Evolutionary conservation across 1,140 invertebrate genomes (phyloP), one percentile per base, ranked within the genome.

Genomic region (Andricus grossulariae): DNA sequence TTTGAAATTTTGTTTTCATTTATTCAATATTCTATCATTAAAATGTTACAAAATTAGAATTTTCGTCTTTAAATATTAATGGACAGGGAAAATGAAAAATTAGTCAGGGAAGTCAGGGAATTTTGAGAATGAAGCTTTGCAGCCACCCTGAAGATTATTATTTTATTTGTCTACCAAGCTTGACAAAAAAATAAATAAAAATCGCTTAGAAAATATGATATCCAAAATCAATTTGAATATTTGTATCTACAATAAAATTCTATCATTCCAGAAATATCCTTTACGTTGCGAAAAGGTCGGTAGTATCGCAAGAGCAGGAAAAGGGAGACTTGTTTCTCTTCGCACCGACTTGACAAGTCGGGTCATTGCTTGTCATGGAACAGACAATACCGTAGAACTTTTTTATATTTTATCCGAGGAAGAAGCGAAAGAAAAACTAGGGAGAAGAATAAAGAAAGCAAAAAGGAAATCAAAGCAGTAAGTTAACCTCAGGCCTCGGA

Each of bases 341-440:
- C 88, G 91, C 15, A 91, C 93, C 50, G 96, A 97, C 89, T 86
- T 89, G 10, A 93, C 94, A 66, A 93, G 95, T 79, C 93, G 92
- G 82, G 86, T 98, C 18, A 84, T 99, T 0, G 94, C 94, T 11
- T 98, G 97, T 90, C 95, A 98, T 89, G 97, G 97, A 6, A 95
- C 93, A 32, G 96, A 98, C 83, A 94, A 94, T 77, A 90, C 93
- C 12, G 89, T 99, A 13, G 98, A 99, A 91, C 88, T 98, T 50
- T 99, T 98, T 88, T 92, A 94, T 70, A 94, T 99, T 78, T 94
- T 95, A 82, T 91, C 93, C 1, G 93, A 96, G 16, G 94, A 95
- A 54, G 95, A 98, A 88, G 93, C 96, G 0, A 93, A 94, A 74
- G 85, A 91, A 39, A 93, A 94, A 81, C 91, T 95, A 77, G 90